phyloP scores from a whole-genome alignment of 2,113 vertebrate genomes.

The Synchiropus splendidus region DNA sequence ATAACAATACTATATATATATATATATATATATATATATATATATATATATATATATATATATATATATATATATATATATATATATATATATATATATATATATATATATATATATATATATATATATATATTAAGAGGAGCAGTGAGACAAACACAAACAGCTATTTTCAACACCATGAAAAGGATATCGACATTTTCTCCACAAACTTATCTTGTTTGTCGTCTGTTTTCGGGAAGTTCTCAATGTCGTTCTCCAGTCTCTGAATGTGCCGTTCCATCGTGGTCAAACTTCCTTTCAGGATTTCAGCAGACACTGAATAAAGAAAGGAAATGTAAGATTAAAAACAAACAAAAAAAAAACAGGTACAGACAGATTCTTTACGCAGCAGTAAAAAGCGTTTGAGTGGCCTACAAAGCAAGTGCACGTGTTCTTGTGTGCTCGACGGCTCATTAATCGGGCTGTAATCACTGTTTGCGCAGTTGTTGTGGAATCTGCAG shows the following conservation, averaged over 20 bases:
- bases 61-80: too few relatives aligned
- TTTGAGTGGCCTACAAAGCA: constrained; percentile 38
- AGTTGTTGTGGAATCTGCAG: constrained; percentile 45
- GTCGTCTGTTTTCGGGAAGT: constrained; percentile 80
- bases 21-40: too few relatives aligned
- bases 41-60: too few relatives aligned
- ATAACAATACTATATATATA: too few relatives aligned
- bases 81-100: too few relatives aligned
- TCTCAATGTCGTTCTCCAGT: constrained; percentile 82
- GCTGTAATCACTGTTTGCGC: constrained; percentile 62
- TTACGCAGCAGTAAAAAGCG: constrained; percentile 6
- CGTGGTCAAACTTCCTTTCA: constrained; percentile 80
- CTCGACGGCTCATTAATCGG: constrained; percentile 60
- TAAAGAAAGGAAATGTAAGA: too few relatives aligned
- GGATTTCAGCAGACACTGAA: constrained; percentile 86
- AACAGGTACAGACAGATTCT: background rate
- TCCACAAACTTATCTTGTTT: constrained; percentile 90
- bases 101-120: too few relatives aligned
- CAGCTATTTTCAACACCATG: constrained; percentile 1
- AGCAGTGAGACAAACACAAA: too few relatives aligned
- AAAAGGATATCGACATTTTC: constrained; percentile 98
- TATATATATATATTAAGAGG: too few relatives aligned
- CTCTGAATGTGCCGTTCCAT: constrained; percentile 85
- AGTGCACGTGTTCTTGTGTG: constrained; percentile 7
- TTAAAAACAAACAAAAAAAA: too few relatives aligned